Base-by-base conservation (phyloP, 1,140 invertebrate species). In the Pseudomyrmex concolor region DNA sequence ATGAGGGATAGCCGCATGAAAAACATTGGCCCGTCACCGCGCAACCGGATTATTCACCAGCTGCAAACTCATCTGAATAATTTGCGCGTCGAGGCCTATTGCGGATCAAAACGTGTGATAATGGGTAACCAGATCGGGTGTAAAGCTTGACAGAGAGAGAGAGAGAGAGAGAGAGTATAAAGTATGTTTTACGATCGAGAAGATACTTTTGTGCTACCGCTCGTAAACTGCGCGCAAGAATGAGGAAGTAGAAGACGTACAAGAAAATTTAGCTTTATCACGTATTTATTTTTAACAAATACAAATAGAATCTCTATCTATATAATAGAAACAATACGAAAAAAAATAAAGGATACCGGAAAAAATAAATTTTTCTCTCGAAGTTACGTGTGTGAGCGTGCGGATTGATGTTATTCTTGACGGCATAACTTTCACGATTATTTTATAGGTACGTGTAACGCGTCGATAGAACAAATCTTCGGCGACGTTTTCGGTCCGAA, bases 1-100 rank as follows among this genome's bases (percentile, higher is more conserved):
- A 91, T 89, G 90, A 90, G 88, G 86, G 83, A 91, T 90, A 84
- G 76, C 83, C 59, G 62, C 25, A 72, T 77, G 86, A 91, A 89
- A 91, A 91, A 91, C 87, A 85, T 87, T 85, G 67, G 68, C 22
- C 80, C 66, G 57, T 83, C 77, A 57, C 76, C 80, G 59, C 55
- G 59, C 80, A 68, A 72, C 72, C 57, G 66, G 78, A 83, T 88
- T 83, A 78, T 83, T 88, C 84, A 87, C 68, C 85, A 60, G 83
- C 83, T 64, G 86, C 76, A 62, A 80, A 77, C 70, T 73, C 60
- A 43, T 82, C 67, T 64, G 87, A 88, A 83, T 88, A 88, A 88
- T 88, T 78, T 55, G 81, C 63, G 25, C 60, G 51, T 57, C 34
- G n/a, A 68, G 19, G 74, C 54, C 63, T 74, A 87, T 81, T 76